These are phyloP conservation scores for Raja brachyura DNA, from an alignment of 2,113 vertebrate species.

Conservation along the genomic window DNA sequence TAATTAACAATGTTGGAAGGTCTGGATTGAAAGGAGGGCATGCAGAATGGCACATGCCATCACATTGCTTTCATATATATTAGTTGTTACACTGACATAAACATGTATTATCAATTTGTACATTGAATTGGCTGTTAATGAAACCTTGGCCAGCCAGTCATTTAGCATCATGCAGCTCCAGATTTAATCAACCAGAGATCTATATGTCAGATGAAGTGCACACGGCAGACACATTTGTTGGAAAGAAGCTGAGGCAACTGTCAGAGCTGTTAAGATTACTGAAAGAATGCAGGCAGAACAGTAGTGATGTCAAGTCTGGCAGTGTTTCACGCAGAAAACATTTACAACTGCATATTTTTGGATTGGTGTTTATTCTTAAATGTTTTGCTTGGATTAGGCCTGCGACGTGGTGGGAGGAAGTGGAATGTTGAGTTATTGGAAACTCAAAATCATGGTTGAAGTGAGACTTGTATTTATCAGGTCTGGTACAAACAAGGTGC, in stretches of 20 bases:
- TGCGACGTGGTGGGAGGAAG: background rate
- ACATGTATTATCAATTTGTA: background rate
- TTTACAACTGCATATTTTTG: constrained; percentile 26
- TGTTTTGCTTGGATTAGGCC: background rate
- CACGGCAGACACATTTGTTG: background rate
- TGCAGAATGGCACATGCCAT: background rate
- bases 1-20: background rate
- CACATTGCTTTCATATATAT: background rate
- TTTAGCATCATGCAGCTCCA: background rate
- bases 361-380: constrained; percentile 16
- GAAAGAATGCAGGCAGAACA: background rate
- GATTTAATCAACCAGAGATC: background rate
- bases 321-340: background rate
- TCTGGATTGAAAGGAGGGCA: background rate
- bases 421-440: constrained; percentile 19
- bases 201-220: background rate
- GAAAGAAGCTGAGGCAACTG: background rate
- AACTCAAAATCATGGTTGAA: background rate
- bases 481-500: background rate
- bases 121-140: background rate
- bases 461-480: background rate
- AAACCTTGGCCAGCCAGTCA: background rate
- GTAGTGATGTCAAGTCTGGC: background rate
- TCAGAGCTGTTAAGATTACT: background rate
- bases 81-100: background rate